phyloP scores from a whole-genome alignment of 2,797 vertebrate species.

The Channa striata region DNA sequence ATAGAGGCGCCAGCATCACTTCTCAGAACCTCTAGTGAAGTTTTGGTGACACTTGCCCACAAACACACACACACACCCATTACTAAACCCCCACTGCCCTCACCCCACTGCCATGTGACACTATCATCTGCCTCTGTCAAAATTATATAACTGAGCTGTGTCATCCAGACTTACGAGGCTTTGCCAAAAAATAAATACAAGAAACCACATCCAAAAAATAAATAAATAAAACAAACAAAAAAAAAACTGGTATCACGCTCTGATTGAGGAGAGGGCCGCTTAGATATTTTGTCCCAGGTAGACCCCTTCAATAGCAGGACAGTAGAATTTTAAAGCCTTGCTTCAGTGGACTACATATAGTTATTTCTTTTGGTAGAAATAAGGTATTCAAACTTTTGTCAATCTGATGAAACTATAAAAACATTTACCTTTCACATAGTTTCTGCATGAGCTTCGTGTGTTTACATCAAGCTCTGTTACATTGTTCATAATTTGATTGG shows the following conservation, averaged over 20 bases:
- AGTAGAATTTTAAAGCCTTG: constrained; percentile 64
- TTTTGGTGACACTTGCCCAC: constrained; percentile 64
- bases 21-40: constrained; percentile 35
- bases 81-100: constrained; percentile 37
- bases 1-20: constrained; percentile 77
- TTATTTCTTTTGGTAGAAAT: constrained; percentile 55
- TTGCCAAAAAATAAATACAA: constrained; percentile 50
- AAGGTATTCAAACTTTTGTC: constrained; percentile 44
- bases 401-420: constrained; percentile 47
- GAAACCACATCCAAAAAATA: background rate
- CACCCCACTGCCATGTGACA: constrained; percentile 71
- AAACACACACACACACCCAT: constrained; percentile 56
- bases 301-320: constrained; percentile 37
- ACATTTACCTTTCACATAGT: constrained; percentile 54
- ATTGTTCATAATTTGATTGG: constrained; percentile 39
- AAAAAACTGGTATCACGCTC: constrained; percentile 22
- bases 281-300: constrained; percentile 42
- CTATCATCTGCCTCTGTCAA: constrained; percentile 66
- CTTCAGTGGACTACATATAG: constrained; percentile 60
- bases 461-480: constrained; percentile 55
- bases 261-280: constrained; percentile 38
- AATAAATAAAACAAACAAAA: constrained; percentile 8
- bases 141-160: constrained; percentile 50
- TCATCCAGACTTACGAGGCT: constrained; percentile 60
- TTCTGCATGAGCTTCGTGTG: constrained; percentile 59